Evolutionary conservation across 2,888 invertebrate species (phyloP).

Genomic region (Synanthedon myopaeformis): DNA sequence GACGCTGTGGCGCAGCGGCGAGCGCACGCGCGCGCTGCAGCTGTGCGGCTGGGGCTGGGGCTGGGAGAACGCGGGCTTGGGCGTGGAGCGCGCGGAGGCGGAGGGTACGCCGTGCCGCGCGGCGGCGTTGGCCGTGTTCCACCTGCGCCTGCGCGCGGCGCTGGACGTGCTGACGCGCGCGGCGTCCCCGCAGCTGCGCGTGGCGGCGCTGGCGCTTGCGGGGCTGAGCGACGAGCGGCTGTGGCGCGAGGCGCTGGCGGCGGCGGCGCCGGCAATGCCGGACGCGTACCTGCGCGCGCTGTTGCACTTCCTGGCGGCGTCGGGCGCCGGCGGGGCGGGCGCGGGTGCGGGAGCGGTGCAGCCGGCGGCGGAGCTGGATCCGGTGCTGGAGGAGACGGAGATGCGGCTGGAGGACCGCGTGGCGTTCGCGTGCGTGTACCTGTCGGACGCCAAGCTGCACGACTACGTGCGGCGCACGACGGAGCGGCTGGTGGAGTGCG

Average conservation of each 20-base stretch:
- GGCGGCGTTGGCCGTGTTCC: conserved; percentile 92
- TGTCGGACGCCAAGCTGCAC: conserved; percentile 82
- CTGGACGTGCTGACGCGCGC: conserved; percentile 88
- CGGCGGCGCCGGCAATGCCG: conserved; percentile 81
- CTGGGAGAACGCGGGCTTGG: conserved; percentile 69
- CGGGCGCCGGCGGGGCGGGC: conserved; percentile 66
- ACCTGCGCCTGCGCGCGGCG: conserved; percentile 84
- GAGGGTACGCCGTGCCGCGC: conserved; percentile 82
- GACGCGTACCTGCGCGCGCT: conserved; percentile 92
- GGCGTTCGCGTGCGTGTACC: conserved; percentile 90
- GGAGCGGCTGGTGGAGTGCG: conserved; percentile 77
- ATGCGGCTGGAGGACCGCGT: conserved; percentile 89
- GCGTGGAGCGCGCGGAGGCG: conserved; percentile 74
- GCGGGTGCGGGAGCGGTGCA: conserved; percentile 14
- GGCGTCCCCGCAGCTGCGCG: conserved; percentile 38
- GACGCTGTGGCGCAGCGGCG: conserved; percentile 72
- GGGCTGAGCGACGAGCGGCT: conserved; percentile 87
- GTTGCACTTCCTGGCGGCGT: conserved; percentile 89
- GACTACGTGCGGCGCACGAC: conserved; percentile 82
- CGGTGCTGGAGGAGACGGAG: conserved; percentile 79
- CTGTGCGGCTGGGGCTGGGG: conserved; percentile 93
- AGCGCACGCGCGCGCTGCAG: conserved; percentile 83
- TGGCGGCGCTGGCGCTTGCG: conserved; percentile 75
- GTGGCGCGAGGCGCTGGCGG: conserved; percentile 86
- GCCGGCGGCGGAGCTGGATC: conserved; percentile 30